Evolutionary conservation across 1,140 invertebrate genomes (phyloP).

Genomic region (Cardiocondyla obscurior): DNA sequence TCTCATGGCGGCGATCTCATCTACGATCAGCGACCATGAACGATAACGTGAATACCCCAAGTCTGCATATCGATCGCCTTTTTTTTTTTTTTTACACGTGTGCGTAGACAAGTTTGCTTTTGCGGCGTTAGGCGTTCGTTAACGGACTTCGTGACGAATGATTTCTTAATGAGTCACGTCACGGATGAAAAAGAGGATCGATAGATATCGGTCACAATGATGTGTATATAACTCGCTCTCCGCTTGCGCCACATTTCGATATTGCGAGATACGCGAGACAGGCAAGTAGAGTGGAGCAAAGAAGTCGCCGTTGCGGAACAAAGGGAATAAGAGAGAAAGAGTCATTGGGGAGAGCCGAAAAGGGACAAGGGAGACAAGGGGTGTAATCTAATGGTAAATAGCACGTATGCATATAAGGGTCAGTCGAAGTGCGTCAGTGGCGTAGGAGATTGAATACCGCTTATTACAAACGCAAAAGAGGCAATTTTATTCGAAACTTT

Average conservation of each 20-base stretch:
- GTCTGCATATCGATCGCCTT: slow-evolving; percentile 28
- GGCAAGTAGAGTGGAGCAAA: slow-evolving; percentile 18
- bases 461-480: neutral
- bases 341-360: slow-evolving; percentile 61
- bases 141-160: slow-evolving; percentile 14
- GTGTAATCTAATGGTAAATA: slow-evolving; percentile 70
- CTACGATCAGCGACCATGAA: slow-evolving; percentile 33
- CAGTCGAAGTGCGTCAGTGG: slow-evolving; percentile 44
- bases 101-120: neutral
- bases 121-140: slow-evolving; percentile 13
- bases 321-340: slow-evolving; percentile 55
- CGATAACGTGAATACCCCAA: neutral
- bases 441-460: slow-evolving; percentile 25
- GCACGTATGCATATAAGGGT: slow-evolving; percentile 57
- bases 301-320: slow-evolving; percentile 20
- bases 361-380: slow-evolving; percentile 56
- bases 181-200: slow-evolving; percentile 34
- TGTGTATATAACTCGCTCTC: slow-evolving; percentile 52
- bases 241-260: slow-evolving; percentile 22
- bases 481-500: neutral
- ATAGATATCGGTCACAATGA: slow-evolving; percentile 25
- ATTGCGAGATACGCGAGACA: slow-evolving; percentile 43
- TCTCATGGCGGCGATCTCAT: slow-evolving; percentile 33
- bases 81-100: slow-evolving; percentile 16
- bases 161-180: slow-evolving; percentile 53